A percentile compares a stretch with the other conserved stretches of the same genome.
Conservation (phyloP, 2,888 invertebrate species). For the Deroplatys truncata region DNA sequence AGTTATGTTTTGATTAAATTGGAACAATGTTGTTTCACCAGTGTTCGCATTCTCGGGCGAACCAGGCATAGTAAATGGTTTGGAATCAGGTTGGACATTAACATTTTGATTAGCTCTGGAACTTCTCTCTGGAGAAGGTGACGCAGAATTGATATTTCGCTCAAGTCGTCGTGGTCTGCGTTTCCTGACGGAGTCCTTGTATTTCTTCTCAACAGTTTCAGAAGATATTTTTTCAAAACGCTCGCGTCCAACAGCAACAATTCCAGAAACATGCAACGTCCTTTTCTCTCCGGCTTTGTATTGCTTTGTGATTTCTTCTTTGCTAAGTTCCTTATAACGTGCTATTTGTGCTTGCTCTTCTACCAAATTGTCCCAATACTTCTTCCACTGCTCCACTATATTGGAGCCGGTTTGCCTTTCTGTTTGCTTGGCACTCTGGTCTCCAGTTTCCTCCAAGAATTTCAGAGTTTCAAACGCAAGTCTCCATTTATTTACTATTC, state of each 20-base stretch:
- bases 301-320: background rate
- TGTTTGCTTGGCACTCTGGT: background rate
- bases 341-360: background rate
- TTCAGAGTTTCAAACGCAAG: background rate
- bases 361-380: background rate
- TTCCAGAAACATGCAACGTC: background rate
- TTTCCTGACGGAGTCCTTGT: background rate
- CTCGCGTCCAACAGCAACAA: background rate
- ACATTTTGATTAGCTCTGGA: background rate
- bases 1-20: background rate
- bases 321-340: background rate
- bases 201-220: background rate
- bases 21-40: background rate
- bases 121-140: background rate
- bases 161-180: background rate
- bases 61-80: background rate
- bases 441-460: background rate
- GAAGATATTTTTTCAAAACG: background rate
- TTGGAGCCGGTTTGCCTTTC: background rate
- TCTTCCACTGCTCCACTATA: background rate
- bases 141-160: background rate
- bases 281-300: background rate
- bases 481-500: slow-evolving; percentile 5
- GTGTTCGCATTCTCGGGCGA: background rate
- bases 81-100: background rate